Evolutionary conservation across 2,113 vertebrate species (phyloP).

Genomic region (Hyperopisus bebe): DNA sequence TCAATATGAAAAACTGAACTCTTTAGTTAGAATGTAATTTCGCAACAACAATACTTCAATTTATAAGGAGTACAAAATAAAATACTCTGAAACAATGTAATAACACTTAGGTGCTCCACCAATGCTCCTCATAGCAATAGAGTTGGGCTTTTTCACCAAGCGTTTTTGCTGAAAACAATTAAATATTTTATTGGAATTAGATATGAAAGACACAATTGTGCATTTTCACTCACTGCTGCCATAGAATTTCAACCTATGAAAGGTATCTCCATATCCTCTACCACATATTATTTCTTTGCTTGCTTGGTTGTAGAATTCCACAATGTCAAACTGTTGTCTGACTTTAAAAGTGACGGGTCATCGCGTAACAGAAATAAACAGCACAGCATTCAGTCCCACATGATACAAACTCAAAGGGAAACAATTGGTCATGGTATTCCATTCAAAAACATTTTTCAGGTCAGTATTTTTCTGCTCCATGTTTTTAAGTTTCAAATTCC

Average conservation of each 20-base stretch:
- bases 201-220: neutral
- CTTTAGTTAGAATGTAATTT: neutral
- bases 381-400: slow-evolving; percentile 61
- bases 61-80: neutral
- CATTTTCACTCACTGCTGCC: neutral
- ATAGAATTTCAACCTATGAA: neutral
- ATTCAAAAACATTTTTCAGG: slow-evolving; percentile 66
- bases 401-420: slow-evolving; percentile 67
- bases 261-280: neutral
- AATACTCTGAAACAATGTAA: neutral
- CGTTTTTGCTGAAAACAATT: neutral
- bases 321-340: neutral
- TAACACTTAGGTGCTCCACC: neutral
- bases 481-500: slow-evolving; percentile 86
- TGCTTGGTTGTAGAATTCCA: neutral
- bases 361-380: slow-evolving; percentile 39
- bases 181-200: neutral
- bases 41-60: neutral
- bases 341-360: neutral
- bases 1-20: neutral
- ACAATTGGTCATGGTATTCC: slow-evolving; percentile 70
- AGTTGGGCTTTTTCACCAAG: neutral
- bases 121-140: neutral
- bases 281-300: neutral
- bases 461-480: slow-evolving; percentile 13